These are phyloP conservation scores for Xyliphius kryptos DNA, from an alignment of 2,113 vertebrate genomes.

Conservation along the genomic window DNA sequence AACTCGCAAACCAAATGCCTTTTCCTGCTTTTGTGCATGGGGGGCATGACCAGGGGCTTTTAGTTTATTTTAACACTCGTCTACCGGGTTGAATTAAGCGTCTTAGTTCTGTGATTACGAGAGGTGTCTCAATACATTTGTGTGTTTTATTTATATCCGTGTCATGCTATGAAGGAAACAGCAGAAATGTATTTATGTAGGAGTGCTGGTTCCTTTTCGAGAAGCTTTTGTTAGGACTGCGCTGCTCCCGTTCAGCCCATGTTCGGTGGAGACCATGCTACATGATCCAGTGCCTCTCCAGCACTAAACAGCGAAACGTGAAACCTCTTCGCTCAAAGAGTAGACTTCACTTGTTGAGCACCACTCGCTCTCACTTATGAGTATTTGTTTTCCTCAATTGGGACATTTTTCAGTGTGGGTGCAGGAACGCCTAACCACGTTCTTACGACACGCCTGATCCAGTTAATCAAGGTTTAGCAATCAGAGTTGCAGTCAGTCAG, in stretches of 20 bases:
- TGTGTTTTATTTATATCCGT: too few relatives aligned
- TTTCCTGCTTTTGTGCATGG: too few relatives aligned
- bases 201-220: background rate
- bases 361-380: background rate
- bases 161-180: too few relatives aligned
- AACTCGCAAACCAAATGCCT: too few relatives aligned
- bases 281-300: background rate
- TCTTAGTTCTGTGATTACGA: too few relatives aligned
- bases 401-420: background rate
- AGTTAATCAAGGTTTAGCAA: slow-evolving; percentile 3
- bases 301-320: background rate
- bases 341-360: background rate
- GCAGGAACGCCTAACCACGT: background rate
- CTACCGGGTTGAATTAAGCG: too few relatives aligned
- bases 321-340: slow-evolving; percentile 7
- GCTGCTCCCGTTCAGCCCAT: background rate
- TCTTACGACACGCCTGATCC: background rate
- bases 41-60: too few relatives aligned
- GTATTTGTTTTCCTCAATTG: background rate
- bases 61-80: too few relatives aligned
- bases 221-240: background rate
- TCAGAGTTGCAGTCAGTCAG: background rate
- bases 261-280: background rate
- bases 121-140: too few relatives aligned
- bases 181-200: too few relatives aligned